Conservation (phyloP, 2,797 vertebrate genomes). For the Tragopan temminckii region DNA sequence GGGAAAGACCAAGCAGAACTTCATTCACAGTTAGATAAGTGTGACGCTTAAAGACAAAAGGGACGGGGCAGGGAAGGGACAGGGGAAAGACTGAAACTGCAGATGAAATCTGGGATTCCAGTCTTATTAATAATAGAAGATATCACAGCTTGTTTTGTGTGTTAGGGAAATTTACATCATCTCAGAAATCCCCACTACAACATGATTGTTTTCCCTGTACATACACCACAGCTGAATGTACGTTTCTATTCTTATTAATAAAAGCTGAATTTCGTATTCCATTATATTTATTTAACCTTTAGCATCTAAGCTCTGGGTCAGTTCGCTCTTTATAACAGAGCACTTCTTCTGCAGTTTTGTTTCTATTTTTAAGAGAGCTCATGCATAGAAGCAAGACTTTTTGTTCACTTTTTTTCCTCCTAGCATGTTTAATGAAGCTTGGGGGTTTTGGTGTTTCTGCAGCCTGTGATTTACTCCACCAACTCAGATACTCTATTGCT, state of each 20-base stretch:
- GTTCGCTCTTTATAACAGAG: neutral
- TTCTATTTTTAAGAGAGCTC: slow-evolving; percentile 36
- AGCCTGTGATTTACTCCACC: slow-evolving; percentile 42
- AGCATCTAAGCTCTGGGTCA: slow-evolving; percentile 15
- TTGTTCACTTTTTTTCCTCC: rapidly evolving
- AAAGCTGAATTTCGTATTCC: slow-evolving; percentile 15
- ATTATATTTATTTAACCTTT: slow-evolving; percentile 47
- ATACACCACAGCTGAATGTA: neutral
- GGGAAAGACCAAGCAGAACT: neutral
- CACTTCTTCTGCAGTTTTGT: slow-evolving; percentile 45
- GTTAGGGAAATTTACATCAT: neutral
- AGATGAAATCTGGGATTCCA: slow-evolving; percentile 14
- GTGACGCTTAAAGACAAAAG: neutral
- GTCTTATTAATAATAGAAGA: neutral
- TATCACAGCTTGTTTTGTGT: neutral
- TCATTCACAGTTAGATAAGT: neutral
- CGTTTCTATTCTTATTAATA: slow-evolving; percentile 32
- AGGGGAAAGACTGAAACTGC: neutral
- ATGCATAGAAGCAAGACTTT: slow-evolving; percentile 15
- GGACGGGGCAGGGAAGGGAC: neutral
- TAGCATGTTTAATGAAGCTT: slow-evolving; percentile 1
- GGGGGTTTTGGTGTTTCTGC: slow-evolving; percentile 19
- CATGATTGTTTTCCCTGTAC: neutral
- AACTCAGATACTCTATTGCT: slow-evolving; percentile 29
- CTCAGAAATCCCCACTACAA: neutral